Percentiles rank a stretch among this genome's conserved stretches.
Conservation (phyloP, 1,140 invertebrate genomes). For the Bombus breviceps region DNA sequence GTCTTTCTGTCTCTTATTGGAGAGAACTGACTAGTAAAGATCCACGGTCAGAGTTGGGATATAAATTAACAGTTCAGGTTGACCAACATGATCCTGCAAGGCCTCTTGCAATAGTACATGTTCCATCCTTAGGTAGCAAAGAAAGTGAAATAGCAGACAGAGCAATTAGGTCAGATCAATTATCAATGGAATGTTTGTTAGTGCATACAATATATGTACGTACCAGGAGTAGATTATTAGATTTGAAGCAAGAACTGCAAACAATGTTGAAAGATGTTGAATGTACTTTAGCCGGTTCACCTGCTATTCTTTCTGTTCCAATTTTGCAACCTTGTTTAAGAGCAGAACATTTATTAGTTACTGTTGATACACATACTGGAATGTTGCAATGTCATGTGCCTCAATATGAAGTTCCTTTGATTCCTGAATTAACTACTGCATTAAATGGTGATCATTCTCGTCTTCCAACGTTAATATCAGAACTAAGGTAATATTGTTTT, state of each 20-base stretch:
- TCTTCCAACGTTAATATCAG: conserved; percentile 87
- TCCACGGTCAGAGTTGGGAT: conserved; percentile 92
- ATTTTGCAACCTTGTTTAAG: conserved; percentile 93
- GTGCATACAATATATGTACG: conserved; percentile 98
- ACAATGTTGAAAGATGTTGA: conserved; percentile 89
- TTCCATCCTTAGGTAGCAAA: conserved; percentile 91
- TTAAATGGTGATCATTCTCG: conserved; percentile 90
- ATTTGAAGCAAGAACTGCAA: conserved; percentile 92
- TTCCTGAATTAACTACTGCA: conserved; percentile 91
- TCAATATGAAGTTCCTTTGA: conserved; percentile 92
- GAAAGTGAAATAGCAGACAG: conserved; percentile 90
- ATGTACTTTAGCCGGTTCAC: conserved; percentile 90
- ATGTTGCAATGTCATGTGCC: conserved; percentile 95
- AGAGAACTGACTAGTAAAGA: conserved; percentile 86
- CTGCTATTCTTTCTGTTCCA: conserved; percentile 94
- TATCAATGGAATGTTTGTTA: conserved; percentile 97
- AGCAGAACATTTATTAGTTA: conserved; percentile 95
- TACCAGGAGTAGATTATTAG: conserved; percentile 90
- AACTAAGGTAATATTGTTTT: conserved; percentile 84
- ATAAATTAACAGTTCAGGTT: conserved; percentile 94
- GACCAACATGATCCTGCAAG: conserved; percentile 91
- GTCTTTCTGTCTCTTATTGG: conserved; percentile 97
- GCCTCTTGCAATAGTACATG: conserved; percentile 93
- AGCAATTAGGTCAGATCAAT: conserved; percentile 92
- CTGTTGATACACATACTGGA: conserved; percentile 97